Evolutionary conservation across 1,140 invertebrate species (phyloP).

Genomic region (Papilio glaucus): DNA sequence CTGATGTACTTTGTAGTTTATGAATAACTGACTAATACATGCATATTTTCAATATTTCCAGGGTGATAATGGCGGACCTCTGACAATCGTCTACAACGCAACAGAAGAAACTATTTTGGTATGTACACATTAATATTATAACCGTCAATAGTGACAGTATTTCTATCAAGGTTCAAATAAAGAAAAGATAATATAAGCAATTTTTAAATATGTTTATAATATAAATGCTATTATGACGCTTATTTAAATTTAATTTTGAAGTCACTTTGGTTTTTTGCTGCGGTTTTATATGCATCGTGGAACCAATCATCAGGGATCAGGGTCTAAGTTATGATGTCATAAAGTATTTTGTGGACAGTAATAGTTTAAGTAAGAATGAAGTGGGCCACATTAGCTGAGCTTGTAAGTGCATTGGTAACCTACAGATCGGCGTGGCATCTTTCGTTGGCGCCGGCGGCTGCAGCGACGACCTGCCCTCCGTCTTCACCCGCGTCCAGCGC

Average conservation of each 20-base stretch:
- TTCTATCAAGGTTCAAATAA: too few relatives aligned
- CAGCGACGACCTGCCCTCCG: constrained; percentile 79
- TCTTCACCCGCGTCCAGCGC: constrained; percentile 82
- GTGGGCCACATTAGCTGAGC: neutral
- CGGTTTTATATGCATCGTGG: too few relatives aligned
- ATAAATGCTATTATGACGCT: too few relatives aligned
- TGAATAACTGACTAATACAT: neutral
- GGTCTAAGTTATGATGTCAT: too few relatives aligned
- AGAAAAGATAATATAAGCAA: too few relatives aligned
- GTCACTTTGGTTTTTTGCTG: too few relatives aligned
- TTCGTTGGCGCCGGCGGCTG: constrained; percentile 82
- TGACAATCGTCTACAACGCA: constrained; percentile 63
- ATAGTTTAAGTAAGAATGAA: neutral
- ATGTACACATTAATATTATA: constrained; percentile 37
- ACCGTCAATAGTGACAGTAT: too few relatives aligned
- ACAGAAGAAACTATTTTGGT: constrained; percentile 73
- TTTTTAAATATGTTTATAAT: too few relatives aligned
- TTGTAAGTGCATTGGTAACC: constrained; percentile 9
- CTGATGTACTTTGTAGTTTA: too few relatives aligned
- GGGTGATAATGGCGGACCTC: constrained; percentile 82
- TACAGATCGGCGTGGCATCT: constrained; percentile 81
- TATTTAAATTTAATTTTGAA: too few relatives aligned
- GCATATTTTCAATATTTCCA: constrained; percentile 51
- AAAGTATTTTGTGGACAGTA: too few relatives aligned
- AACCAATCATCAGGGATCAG: too few relatives aligned